Base-by-base conservation (phyloP, 2,888 invertebrate species). In the Stenoptilia bipunctidactyla region DNA sequence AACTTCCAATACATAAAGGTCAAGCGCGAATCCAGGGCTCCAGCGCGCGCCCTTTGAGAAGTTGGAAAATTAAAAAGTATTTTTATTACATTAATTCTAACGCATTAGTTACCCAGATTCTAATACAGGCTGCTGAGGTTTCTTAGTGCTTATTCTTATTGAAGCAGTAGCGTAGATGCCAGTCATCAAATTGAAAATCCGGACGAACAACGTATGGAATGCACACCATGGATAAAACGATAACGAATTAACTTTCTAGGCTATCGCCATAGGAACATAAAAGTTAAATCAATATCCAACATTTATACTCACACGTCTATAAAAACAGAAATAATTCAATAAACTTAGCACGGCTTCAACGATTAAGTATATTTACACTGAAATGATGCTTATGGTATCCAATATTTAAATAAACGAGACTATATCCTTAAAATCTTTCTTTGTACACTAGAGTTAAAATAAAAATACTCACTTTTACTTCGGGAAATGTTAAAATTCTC, bases 141-240 rank as follows among this genome's bases (percentile, higher is more conserved):
- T 76, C 60, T 68, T 74, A 12, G 73, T 75, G 40, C 61, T 66
- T 53, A 85, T 77, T 60, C 70, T 69, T 53, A 85, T 71, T 43
- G 77, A 69, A 52, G 85, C 85, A 61, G 67, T 79, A 48, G 82
- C 85, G 50, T 59, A 69, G 50, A 85, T 66, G 51, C 84, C 84
- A 62, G 82, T 84, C 85, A 85, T 85, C 64, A 75, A 80, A 58
- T 10, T 30, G 4, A 14, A n/a, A 44, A 48, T 46, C 44, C 41
- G 47, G 42, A 42, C 43, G 45, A 47, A 50, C 9, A 3, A 30
- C 30, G 10, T 48, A 51, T 53, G 15, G 34, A 55, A 59, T 53
- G 9, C 50, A 40, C 20, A 50, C 52, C 48, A 46, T 44, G 47
- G 47, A 34, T 34, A 34, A 14, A 34, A 14, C 13, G 13, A 12